Evolutionary conservation across 92 coral and sea anemone species (phyloP), one percentile per base, ranked within the genome.

Genomic region (Scolanthus callimorphus): DNA sequence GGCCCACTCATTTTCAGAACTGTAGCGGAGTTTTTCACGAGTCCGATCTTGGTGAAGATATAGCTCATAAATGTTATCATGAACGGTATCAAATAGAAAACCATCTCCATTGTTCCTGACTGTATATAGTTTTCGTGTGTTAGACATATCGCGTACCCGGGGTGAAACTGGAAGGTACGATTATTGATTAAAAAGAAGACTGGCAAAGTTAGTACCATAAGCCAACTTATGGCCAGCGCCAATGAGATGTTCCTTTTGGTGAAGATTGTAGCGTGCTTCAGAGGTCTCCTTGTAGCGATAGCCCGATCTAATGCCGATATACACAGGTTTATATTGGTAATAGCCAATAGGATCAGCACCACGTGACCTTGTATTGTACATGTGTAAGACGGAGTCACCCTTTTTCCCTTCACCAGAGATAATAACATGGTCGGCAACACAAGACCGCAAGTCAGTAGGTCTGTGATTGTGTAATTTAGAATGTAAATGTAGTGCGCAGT

Each of bases 281-380:
- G 20, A 17, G 53, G 72, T 27, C 49, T 51, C 6, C 28, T 24
- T 1, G 31, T 62, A 10, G 79, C 79, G 20, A 72, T 1, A 11
- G 51, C 61, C 20, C 79, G 64, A 53, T 62, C 79, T 0, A 62
- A 11, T 3, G 72, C 72, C 11, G 62, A 34, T 54, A 62, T 26
- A 22, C 54, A 53, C 55, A 62, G 34, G 0, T 61, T 62, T 3
- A 70, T 17, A 20, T 45, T 12, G 19, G 71, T 70, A 13, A 27
- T 12, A 20, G 28, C 39, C 21, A 31, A 19, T 2, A 72, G 63
- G 2, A 43, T 63, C 12, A 59, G 46, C 54, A 53, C 53, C 27
- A 63, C 28, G 25, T 62, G 50, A 26, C 79, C 72, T 72, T 72
- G 79, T 22, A 72, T 39, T 22, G 41, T 59, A 46, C 79, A 72